These are phyloP conservation scores for Neosalanx taihuensis DNA, from an alignment of 2,797 vertebrate genomes.

Conservation along the genomic window DNA sequence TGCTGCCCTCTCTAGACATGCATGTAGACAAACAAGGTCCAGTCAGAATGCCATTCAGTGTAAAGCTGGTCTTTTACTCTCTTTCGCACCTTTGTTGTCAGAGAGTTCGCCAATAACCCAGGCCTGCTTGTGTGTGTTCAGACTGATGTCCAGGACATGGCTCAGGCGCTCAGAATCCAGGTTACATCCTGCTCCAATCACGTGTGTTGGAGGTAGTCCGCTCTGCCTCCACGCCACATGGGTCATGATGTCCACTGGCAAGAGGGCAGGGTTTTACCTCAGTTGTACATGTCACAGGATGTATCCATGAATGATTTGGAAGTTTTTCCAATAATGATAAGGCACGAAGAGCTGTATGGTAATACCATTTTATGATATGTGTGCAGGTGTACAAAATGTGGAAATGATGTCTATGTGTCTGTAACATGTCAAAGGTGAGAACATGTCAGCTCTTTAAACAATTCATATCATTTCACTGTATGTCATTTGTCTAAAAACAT, in stretches of 20 bases:
- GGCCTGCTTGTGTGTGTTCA: conserved; percentile 75
- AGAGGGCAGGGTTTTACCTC: not conserved
- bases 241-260: conserved; percentile 91
- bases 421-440: not conserved
- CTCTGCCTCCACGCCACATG: conserved; percentile 94
- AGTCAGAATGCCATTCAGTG: not conserved
- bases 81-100: conserved; percentile 83
- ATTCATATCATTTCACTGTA: too few species aligned
- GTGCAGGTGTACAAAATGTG: not conserved
- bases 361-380: not conserved
- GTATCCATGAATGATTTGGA: too few species aligned
- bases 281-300: not conserved
- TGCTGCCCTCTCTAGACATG: not conserved
- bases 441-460: too few species aligned
- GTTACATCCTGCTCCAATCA: conserved; percentile 93
- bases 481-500: not conserved
- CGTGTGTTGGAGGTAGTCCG: conserved; percentile 77
- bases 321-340: too few species aligned
- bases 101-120: conserved; percentile 94
- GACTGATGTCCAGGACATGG: conserved; percentile 75
- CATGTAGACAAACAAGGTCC: too few species aligned
- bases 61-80: not conserved
- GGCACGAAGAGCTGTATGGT: too few species aligned
- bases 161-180: conserved; percentile 88
- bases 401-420: not conserved